Evolutionary conservation across 1,140 invertebrate species (phyloP).

Genomic region (Bacillus rossius): DNA sequence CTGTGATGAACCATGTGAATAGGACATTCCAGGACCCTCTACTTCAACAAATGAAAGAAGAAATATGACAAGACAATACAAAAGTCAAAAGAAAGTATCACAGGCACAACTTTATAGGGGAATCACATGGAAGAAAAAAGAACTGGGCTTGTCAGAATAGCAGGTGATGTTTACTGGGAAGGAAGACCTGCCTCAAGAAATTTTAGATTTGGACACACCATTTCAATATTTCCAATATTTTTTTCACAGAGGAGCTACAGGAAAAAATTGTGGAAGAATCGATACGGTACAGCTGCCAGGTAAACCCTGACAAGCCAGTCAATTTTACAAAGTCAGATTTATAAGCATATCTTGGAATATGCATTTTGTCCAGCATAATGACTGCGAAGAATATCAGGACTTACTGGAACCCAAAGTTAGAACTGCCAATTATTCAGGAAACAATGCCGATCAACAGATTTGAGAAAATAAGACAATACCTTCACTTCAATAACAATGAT

Average conservation of each 20-base stretch:
- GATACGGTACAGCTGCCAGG: background rate
- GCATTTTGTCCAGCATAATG: background rate
- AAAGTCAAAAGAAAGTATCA: too few species aligned
- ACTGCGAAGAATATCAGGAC: background rate
- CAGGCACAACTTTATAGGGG: too few species aligned
- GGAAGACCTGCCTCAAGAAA: background rate
- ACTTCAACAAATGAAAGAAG: too few species aligned
- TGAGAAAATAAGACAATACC: conserved; percentile 29
- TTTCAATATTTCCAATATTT: background rate
- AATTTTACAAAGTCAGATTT: background rate
- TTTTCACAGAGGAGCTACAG: background rate
- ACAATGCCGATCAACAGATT: conserved; percentile 35
- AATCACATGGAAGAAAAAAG: background rate
- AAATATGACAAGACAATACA: too few species aligned
- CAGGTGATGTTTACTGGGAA: background rate
- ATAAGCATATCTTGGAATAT: background rate
- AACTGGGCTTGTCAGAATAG: background rate
- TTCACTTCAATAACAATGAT: conserved; percentile 35
- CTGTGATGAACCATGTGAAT: too few species aligned
- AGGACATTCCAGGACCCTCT: too few species aligned
- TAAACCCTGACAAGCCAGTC: background rate
- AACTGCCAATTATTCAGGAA: conserved; percentile 10
- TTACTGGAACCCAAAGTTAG: background rate
- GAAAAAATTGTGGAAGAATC: background rate
- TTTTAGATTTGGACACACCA: background rate